Percentiles rank a stretch among this genome's conserved stretches.
These are phyloP conservation scores for Podargus strigoides DNA, from an alignment of 2,797 vertebrate species.

Conservation along the genomic window DNA sequence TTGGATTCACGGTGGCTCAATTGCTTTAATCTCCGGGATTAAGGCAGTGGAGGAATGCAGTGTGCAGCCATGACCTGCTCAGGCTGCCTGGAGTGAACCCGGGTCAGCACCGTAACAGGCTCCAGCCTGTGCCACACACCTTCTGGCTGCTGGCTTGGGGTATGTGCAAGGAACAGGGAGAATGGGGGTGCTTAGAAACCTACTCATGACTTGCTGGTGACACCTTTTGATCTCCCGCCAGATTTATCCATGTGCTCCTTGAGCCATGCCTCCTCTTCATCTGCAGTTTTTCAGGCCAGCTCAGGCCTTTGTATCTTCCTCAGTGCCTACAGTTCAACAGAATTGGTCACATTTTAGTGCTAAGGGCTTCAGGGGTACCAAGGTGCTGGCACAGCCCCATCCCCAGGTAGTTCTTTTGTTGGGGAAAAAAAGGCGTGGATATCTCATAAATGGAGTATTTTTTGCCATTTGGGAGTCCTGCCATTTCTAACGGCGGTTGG, in stretches of 20 bases:
- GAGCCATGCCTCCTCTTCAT: neutral
- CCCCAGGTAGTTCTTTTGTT: neutral
- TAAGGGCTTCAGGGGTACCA: neutral
- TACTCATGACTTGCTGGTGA: neutral
- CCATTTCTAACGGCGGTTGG: neutral
- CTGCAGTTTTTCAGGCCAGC: neutral
- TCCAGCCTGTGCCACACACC: neutral
- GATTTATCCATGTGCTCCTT: neutral
- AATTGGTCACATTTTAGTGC: neutral
- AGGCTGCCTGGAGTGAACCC: constrained; percentile 52
- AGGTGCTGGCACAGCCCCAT: neutral
- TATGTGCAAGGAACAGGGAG: neutral
- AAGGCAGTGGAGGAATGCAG: constrained; percentile 56
- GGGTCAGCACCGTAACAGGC: neutral
- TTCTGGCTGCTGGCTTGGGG: neutral
- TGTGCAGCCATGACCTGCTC: constrained; percentile 3
- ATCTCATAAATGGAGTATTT: neutral
- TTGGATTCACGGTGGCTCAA: constrained; percentile 38
- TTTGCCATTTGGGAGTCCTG: neutral
- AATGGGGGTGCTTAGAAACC: neutral
- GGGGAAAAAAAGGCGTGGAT: neutral
- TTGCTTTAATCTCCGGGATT: constrained; percentile 64
- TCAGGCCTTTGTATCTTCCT: neutral
- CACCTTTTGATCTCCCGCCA: neutral
- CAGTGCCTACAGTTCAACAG: neutral